Evolutionary conservation across 2,888 invertebrate species (phyloP).

Genomic region (Branchipolynoe longqiensis): DNA sequence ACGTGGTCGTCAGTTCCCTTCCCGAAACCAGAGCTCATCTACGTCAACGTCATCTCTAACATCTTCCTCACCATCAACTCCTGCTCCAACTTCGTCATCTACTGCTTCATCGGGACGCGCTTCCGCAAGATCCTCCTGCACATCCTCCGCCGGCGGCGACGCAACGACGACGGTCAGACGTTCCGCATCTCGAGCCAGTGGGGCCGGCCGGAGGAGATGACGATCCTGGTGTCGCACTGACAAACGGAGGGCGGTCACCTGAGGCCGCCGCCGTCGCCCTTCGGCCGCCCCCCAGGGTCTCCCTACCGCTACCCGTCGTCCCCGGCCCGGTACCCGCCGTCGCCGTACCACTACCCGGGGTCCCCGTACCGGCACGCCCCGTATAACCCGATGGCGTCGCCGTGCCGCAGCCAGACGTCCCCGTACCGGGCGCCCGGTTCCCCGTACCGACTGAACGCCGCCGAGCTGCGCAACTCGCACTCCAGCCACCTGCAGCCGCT

Average conservation of each 20-base stretch:
- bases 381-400: constrained; percentile 34
- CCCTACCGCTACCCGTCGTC: constrained; percentile 33
- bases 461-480: constrained; percentile 27
- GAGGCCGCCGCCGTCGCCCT: constrained; percentile 34
- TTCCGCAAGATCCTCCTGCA: constrained; percentile 65
- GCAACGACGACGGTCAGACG: constrained; percentile 36
- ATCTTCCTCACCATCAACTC: constrained; percentile 67
- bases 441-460: constrained; percentile 38
- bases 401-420: not conserved
- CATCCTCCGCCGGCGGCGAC: constrained; percentile 61
- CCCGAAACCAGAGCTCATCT: constrained; percentile 55
- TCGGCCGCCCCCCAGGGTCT: constrained; percentile 33
- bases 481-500: constrained; percentile 24
- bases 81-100: constrained; percentile 68
- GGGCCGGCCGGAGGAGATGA: constrained; percentile 51
- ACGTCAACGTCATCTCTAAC: constrained; percentile 66
- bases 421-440: not conserved
- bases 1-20: constrained; percentile 49
- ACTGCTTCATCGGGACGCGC: constrained; percentile 67
- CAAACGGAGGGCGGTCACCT: constrained; percentile 38
- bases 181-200: constrained; percentile 50
- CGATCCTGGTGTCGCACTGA: constrained; percentile 52
- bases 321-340: constrained; percentile 37
- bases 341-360: constrained; percentile 37
- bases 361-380: constrained; percentile 1